phyloP scores from a whole-genome alignment of 2,797 vertebrate species.

The Poeciliopsis infans region DNA sequence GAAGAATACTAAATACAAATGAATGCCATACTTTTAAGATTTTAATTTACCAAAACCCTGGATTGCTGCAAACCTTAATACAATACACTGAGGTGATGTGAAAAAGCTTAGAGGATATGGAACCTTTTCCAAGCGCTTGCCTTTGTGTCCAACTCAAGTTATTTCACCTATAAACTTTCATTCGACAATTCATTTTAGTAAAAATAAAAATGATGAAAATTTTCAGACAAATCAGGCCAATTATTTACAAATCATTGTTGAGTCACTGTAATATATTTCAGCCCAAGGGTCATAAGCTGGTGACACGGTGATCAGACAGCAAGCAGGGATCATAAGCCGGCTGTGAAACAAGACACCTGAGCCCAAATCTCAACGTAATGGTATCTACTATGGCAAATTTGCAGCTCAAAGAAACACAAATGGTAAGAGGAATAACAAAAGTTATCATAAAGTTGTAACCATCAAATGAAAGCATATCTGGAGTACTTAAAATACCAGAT shows the following conservation, averaged over 20 bases:
- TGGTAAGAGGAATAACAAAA: neutral
- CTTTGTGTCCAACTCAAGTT: neutral
- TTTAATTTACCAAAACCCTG: neutral
- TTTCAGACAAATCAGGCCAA: slow-evolving; percentile 5
- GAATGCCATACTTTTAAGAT: neutral
- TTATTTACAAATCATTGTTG: slow-evolving; percentile 20
- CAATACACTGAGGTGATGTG: neutral
- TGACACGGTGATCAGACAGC: slow-evolving; percentile 60
- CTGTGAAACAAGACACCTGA: slow-evolving; percentile 61
- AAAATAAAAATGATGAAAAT: neutral
- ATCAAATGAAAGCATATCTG: neutral
- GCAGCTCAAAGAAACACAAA: slow-evolving; percentile 19
- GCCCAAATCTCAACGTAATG: slow-evolving; percentile 32
- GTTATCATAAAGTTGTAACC: neutral
- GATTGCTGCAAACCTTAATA: neutral
- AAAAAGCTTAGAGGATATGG: neutral
- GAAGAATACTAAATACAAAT: neutral
- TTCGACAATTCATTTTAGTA: neutral
- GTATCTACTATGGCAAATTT: slow-evolving; percentile 42
- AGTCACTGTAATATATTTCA: slow-evolving; percentile 50
- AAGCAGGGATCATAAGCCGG: slow-evolving; percentile 28
- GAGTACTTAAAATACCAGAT: neutral
- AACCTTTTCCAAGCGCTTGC: neutral
- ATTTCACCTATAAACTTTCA: neutral
- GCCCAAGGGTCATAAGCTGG: slow-evolving; percentile 66